Evolutionary conservation across 2,113 vertebrate species (phyloP).

Genomic region (Alligator mississippiensis): DNA sequence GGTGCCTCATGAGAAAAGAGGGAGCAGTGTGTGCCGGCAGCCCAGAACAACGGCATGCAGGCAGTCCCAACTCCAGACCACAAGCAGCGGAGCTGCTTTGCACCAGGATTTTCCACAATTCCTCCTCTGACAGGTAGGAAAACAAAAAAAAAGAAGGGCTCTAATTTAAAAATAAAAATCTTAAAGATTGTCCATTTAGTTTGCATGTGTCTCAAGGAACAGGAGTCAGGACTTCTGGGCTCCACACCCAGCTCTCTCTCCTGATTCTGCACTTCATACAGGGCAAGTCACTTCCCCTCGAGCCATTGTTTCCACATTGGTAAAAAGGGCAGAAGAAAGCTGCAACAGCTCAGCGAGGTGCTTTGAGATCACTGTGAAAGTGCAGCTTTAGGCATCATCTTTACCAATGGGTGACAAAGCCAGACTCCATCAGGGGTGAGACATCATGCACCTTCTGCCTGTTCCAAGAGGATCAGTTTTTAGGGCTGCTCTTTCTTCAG

Average conservation of each 20-base stretch:
- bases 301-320: neutral
- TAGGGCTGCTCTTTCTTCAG: neutral
- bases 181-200: neutral
- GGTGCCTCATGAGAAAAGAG: fast-evolving
- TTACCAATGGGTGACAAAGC: neutral
- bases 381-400: neutral
- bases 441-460: neutral
- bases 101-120: neutral
- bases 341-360: neutral
- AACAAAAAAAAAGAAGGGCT: fast-evolving
- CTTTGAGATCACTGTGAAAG: neutral
- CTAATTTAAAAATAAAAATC: neutral
- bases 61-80: no score
- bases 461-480: neutral
- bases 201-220: neutral
- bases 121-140: neutral
- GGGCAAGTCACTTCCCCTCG: neutral
- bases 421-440: neutral
- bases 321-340: neutral
- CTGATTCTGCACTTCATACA: neutral
- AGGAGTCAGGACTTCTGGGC: neutral
- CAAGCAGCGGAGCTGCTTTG: neutral
- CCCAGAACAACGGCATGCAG: fast-evolving
- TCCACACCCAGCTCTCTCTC: neutral
- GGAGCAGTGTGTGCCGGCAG: fast-evolving